Base-by-base conservation (phyloP, 2,113 vertebrate species). In the Thamnaconus septentrionalis region DNA sequence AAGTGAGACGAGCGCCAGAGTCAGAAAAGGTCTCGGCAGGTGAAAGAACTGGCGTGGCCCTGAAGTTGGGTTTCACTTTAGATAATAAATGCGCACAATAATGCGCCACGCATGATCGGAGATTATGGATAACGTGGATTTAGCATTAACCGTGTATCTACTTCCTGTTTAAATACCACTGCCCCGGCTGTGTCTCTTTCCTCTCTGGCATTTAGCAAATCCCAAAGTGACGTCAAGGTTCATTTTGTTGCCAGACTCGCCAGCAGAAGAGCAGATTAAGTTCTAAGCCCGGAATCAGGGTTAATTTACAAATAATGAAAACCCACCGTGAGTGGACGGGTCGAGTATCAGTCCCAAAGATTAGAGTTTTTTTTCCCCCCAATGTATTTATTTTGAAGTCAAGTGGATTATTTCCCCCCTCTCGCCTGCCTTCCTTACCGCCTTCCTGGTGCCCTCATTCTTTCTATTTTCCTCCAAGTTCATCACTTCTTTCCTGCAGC, bases 11-110 rank as follows among this genome's bases (percentile, higher is more conserved):
- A 60, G 76, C 64, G 55, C 59, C 82, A 77, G 4, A 31, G 71
- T 59, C 71, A 64, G 71, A 59, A 64, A 73, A 76, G 67, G 57
- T 61, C 56, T 18, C 60, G 69, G 74, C 76, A 74, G 76, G 79
- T 72, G 55, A 66, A 53, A 47, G 55, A 47, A 47, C 44, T 6
- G 0, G 54, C 61, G 53, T 48, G 41, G 66, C 54, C 75, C 59
- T 54, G 8, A 67, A 74, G 69, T 62, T 64, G 53, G 56, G 10
- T 72, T 80, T 62, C 8, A 45, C 59, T 40, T 1, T 53, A 1
- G 47, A 57, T 69, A 77, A 71, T 71, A 66, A 74, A 71, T 84
- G 66, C 61, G 66, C 71, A 49, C 31, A 64, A 60, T 46, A 59
- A 50, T 41, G 9, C 43, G 18, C 48, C 55, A 8, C 5, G 48